Conservation (phyloP, 1,140 invertebrate genomes). For the Frieseomelitta varia region DNA sequence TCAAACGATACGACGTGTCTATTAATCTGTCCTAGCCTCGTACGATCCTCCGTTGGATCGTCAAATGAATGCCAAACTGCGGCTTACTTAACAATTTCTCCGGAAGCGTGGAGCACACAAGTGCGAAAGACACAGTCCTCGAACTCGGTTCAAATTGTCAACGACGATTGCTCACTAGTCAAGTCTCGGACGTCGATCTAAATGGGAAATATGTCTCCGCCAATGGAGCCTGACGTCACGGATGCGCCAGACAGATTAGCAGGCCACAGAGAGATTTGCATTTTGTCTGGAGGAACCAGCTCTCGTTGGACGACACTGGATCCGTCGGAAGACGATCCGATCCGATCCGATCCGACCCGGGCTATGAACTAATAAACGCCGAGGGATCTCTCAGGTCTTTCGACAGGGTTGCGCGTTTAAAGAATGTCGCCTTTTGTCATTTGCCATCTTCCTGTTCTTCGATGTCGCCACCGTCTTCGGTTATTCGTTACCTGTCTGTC, state of each 20-base stretch:
- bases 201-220: slow-evolving; percentile 52
- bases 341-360: slow-evolving; percentile 47
- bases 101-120: too few relatives aligned
- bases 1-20: slow-evolving; percentile 41
- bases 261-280: slow-evolving; percentile 75
- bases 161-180: too few relatives aligned
- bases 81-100: neutral
- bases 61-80: neutral
- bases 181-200: slow-evolving; percentile 27
- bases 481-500: neutral
- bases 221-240: slow-evolving; percentile 74
- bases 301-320: slow-evolving; percentile 53
- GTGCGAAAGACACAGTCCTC: too few relatives aligned
- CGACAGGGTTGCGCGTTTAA: slow-evolving; percentile 63
- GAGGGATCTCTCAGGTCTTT: slow-evolving; percentile 62
- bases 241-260: slow-evolving; percentile 79
- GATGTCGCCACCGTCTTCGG: slow-evolving; percentile 53
- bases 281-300: slow-evolving; percentile 75
- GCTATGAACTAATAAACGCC: slow-evolving; percentile 58
- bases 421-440: too few relatives aligned
- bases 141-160: too few relatives aligned
- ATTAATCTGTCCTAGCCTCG: slow-evolving; percentile 17
- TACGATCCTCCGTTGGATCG: slow-evolving; percentile 1
- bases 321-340: slow-evolving; percentile 47
- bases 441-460: too few relatives aligned